Evolutionary conservation across 2,888 invertebrate genomes (phyloP), one percentile per base, ranked within the genome.

Genomic region (Tribolium freemani): DNA sequence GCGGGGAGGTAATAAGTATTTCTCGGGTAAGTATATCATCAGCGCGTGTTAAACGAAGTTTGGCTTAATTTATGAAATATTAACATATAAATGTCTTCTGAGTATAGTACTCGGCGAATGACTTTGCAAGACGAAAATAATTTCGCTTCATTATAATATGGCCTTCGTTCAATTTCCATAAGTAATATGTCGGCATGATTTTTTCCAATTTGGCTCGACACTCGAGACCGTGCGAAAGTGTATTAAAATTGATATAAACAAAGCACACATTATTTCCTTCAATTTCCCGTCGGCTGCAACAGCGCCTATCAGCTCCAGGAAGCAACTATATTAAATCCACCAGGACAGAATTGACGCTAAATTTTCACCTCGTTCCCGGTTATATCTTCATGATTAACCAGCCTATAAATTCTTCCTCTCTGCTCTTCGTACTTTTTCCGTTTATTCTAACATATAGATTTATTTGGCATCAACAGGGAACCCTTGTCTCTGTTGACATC

Each of bases 201-300:
- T 38, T 72, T 72, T 58, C 64, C 69, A 61, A 72, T 72, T 72
- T 72, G 61, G 26, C n/a, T 30, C 16, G 54, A 45, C 70, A 51
- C 38, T 44, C 45, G 9, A n/a, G 13, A 58, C 31, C 10, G 69
- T 69, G 45, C 50, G 51, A 70, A 50, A 70, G 21, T 56, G 63
- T 51, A 64, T 64, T 57, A 61, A 71, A 71, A 66, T 71, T 71
- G 71, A 57, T 64, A 64, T 66, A 71, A 71, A 72, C 68, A 76
- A 67, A 74, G 74, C 71, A 70, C 72, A 60, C 58, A 75, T 73
- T 72, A 75, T 63, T 72, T 75, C 72, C 71, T 72, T 64, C 76
- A 76, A 75, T 74, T 77, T 71, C 73, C 71, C 74, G 69, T 5
- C 57, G 57, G 50, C 53, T 26, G 26, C 60, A 60, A 51, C 44